A percentile compares a stretch with the other conserved stretches of the same genome.
These are phyloP conservation scores for Esox niger DNA, from an alignment of 2,113 vertebrate genomes.

Conservation along the genomic window DNA sequence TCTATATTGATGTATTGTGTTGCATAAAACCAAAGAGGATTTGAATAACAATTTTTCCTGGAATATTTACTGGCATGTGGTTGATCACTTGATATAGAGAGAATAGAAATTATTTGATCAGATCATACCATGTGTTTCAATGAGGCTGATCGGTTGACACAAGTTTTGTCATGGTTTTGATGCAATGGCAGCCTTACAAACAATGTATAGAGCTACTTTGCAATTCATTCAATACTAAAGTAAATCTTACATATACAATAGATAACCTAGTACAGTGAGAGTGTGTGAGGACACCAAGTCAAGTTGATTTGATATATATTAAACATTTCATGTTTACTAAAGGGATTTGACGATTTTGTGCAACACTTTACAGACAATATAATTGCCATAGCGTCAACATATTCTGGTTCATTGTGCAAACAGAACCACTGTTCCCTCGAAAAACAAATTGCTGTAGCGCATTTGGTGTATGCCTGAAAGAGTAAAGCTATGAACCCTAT, in stretches of 20 bases:
- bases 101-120: neutral
- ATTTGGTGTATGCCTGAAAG: conserved; percentile 14
- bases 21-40: conserved; percentile 45
- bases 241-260: too few relatives aligned
- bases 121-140: neutral
- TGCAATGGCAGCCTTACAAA: too few relatives aligned
- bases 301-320: too few relatives aligned
- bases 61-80: neutral
- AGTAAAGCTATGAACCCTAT: conserved; percentile 86
- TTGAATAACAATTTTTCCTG: neutral
- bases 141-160: neutral
- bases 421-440: conserved; percentile 43
- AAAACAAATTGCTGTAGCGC: neutral
- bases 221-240: too few relatives aligned
- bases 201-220: too few relatives aligned
- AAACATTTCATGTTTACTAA: too few relatives aligned
- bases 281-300: neutral
- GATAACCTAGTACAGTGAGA: too few relatives aligned
- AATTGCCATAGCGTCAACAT: conserved; percentile 15
- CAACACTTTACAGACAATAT: conserved; percentile 52
- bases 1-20: conserved; percentile 54
- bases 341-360: conserved; percentile 53
- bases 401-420: conserved; percentile 70
- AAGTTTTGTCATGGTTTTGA: neutral
- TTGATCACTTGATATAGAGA: neutral